phyloP scores from a whole-genome alignment of 1,140 invertebrate species.

The Coelopa frigida region DNA sequence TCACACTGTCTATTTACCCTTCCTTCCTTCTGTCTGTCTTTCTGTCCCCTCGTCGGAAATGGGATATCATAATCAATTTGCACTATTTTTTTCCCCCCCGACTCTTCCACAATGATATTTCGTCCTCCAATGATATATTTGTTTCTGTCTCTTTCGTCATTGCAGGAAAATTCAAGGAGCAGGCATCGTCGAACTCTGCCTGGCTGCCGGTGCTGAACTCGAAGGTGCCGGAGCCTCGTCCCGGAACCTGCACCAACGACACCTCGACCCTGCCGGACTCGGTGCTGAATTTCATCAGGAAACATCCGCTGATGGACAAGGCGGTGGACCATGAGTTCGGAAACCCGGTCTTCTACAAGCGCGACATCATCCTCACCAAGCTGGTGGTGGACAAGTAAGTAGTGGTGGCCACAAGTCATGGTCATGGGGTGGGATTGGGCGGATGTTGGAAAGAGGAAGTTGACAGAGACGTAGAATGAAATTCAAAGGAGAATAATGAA shows the following conservation, averaged over 20 bases:
- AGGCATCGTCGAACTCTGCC: conserved; percentile 67
- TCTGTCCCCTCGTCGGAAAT: too few relatives aligned
- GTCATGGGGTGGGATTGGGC: too few relatives aligned
- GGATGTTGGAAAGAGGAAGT: too few relatives aligned
- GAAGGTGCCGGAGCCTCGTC: conserved; percentile 73
- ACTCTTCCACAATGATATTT: too few relatives aligned
- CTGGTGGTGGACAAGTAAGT: conserved; percentile 65
- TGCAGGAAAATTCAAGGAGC: conserved; percentile 58
- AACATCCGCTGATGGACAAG: conserved; percentile 85
- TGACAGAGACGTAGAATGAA: too few relatives aligned
- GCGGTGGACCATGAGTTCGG: conserved; percentile 73
- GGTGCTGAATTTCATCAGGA: conserved; percentile 83
- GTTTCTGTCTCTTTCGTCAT: conserved; percentile 4
- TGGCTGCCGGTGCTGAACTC: conserved; percentile 60
- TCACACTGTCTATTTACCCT: too few relatives aligned
- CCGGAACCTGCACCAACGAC: conserved; percentile 76
- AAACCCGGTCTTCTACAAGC: conserved; percentile 72
- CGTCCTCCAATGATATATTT: background rate
- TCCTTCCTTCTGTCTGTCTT: too few relatives aligned
- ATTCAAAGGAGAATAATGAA: too few relatives aligned
- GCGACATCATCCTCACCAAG: conserved; percentile 69
- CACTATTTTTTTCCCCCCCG: too few relatives aligned
- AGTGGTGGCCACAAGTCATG: too few relatives aligned
- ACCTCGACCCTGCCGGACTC: conserved; percentile 70
- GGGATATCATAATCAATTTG: too few relatives aligned